Conservation (phyloP, 2,888 invertebrate species). For the Oegoconia quadripuncta region DNA sequence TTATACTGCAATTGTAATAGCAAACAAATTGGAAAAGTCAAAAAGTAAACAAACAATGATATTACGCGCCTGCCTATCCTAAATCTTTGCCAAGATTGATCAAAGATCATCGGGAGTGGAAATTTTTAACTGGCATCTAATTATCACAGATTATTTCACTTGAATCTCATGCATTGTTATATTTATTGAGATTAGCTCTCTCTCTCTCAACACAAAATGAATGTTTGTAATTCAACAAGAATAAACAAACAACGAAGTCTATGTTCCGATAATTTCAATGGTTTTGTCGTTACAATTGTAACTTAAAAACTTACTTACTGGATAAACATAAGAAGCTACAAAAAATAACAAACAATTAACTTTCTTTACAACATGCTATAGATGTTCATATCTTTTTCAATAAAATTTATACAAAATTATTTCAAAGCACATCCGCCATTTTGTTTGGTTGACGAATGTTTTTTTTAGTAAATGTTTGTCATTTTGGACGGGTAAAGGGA, state of each 20-base stretch:
- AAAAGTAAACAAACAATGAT: conserved; percentile 73
- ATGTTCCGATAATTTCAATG: neutral
- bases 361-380: conserved; percentile 26
- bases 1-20: too few relatives aligned
- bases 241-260: conserved; percentile 22
- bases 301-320: neutral
- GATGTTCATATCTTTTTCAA: conserved; percentile 29
- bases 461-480: too few relatives aligned
- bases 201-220: too few relatives aligned
- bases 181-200: too few relatives aligned
- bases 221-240: too few relatives aligned
- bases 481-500: too few relatives aligned
- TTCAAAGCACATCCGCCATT: conserved; percentile 58
- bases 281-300: neutral
- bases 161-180: too few relatives aligned
- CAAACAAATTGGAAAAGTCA: too few relatives aligned
- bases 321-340: neutral
- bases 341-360: conserved; percentile 17
- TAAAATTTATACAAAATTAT: conserved; percentile 45
- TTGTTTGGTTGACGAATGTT: conserved; percentile 55
- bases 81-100: neutral
- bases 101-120: neutral
- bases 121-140: too few relatives aligned
- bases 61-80: conserved; percentile 49
- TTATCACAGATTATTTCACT: too few relatives aligned